Conservation (phyloP, 2,888 invertebrate species). For the Dicranocentrus wangi region DNA sequence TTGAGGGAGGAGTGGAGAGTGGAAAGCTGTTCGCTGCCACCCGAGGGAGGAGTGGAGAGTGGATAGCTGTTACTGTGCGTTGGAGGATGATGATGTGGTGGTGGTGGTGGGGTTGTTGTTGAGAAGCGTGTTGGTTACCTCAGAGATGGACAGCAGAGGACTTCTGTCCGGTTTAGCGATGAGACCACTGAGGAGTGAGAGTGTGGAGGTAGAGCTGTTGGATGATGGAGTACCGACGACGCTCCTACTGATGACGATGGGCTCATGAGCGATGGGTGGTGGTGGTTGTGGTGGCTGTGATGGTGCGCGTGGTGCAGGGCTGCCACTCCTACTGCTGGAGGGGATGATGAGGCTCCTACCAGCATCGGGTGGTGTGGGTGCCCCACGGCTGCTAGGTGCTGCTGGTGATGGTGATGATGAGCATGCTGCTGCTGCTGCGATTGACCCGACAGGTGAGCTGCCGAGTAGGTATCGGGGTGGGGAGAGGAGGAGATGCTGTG, state of each 20-base stretch:
- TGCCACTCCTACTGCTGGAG: neutral
- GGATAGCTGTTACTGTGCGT: neutral
- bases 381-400: too few relatives aligned
- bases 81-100: too few relatives aligned
- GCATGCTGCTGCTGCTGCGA: neutral
- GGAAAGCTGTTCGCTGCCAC: too few relatives aligned
- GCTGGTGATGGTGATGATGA: slow-evolving; percentile 74
- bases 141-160: slow-evolving; percentile 85
- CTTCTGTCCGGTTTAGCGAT: slow-evolving; percentile 79
- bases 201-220: slow-evolving; percentile 72
- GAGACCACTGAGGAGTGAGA: slow-evolving; percentile 74
- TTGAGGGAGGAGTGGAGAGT: too few relatives aligned
- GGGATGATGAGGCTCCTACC: neutral
- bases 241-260: slow-evolving; percentile 4
- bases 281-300: slow-evolving; percentile 73
- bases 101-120: neutral
- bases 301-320: slow-evolving; percentile 53
- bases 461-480: slow-evolving; percentile 8
- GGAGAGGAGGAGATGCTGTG: neutral
- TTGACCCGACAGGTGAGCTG: neutral
- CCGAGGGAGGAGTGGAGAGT: too few relatives aligned
- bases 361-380: too few relatives aligned
- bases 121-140: slow-evolving; percentile 84
- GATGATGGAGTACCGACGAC: neutral
- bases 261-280: slow-evolving; percentile 73